Evolutionary conservation across 2,888 invertebrate genomes (phyloP).

Genomic region (Anodontia alba): DNA sequence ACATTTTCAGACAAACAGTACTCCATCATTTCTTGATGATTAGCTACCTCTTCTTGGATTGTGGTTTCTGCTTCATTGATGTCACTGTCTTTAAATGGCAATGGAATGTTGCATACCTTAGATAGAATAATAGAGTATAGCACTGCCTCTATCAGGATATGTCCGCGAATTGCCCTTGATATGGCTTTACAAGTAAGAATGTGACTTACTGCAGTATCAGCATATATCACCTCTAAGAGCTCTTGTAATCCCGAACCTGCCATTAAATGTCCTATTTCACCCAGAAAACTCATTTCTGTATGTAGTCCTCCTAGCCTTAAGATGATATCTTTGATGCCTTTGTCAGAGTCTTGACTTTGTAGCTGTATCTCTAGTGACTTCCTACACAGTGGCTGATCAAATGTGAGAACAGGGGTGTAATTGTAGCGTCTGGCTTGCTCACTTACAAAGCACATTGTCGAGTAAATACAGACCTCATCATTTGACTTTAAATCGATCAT

Average conservation of each 20-base stretch:
- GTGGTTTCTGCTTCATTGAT: too few species aligned
- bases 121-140: too few species aligned
- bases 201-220: neutral
- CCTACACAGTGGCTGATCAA: conserved; percentile 32
- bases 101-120: too few species aligned
- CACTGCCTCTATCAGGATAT: neutral
- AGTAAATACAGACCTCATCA: too few species aligned
- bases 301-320: conserved; percentile 1
- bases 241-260: conserved; percentile 13
- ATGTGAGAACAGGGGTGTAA: too few species aligned
- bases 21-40: too few species aligned
- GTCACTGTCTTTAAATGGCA: too few species aligned
- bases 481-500: too few species aligned
- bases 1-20: too few species aligned
- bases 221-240: neutral
- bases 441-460: too few species aligned
- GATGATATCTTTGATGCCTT: neutral
- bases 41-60: too few species aligned
- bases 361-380: conserved; percentile 31
- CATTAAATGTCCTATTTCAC: conserved; percentile 13
- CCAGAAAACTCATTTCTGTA: conserved; percentile 11
- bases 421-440: too few species aligned
- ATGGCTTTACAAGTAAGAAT: conserved; percentile 6
- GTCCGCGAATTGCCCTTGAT: conserved; percentile 16
- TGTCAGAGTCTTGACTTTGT: conserved; percentile 4